Evolutionary conservation across 2,797 vertebrate species (phyloP).

Genomic region (Toxotes lorentzi): DNA sequence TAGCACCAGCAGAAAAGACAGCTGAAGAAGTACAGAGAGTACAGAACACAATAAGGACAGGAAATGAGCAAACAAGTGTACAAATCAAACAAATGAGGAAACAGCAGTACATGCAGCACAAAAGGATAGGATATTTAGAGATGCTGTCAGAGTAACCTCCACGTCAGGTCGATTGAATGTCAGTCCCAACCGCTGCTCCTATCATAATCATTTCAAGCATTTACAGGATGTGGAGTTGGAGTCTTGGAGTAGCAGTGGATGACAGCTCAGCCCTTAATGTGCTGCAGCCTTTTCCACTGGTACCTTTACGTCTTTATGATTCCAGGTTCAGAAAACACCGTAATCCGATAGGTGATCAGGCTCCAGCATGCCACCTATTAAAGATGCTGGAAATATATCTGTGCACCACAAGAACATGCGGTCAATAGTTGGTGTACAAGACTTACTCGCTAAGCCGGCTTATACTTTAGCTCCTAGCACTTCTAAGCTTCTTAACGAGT

Average conservation of each 20-base stretch:
- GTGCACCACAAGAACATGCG: conserved; percentile 61
- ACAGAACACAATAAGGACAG: too few species aligned
- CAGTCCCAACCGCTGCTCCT: conserved; percentile 28
- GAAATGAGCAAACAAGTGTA: too few species aligned
- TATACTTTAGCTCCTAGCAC: conserved; percentile 80
- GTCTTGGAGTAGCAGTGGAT: conserved; percentile 14
- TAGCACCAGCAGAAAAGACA: too few species aligned
- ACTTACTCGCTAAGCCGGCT: conserved; percentile 81
- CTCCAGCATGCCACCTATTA: conserved; percentile 42
- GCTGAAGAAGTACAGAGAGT: too few species aligned
- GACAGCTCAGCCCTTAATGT: conserved; percentile 37
- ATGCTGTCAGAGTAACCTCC: conserved; percentile 21
- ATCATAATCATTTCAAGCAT: conserved; percentile 55
- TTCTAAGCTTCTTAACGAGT: conserved; percentile 83
- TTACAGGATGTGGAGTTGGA: conserved; percentile 43
- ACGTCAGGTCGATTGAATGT: conserved; percentile 32
- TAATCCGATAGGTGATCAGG: conserved; percentile 43
- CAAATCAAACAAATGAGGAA: too few species aligned
- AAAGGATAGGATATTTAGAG: not conserved
- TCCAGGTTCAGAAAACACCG: conserved; percentile 35
- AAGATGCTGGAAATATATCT: conserved; percentile 57
- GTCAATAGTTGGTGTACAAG: conserved; percentile 78
- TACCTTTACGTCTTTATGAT: conserved; percentile 25
- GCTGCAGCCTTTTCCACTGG: conserved; percentile 20
- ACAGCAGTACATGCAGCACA: too few species aligned